Base-by-base conservation (phyloP, 37 sponge, comb jelly and placozoan genomes). In the Cliona cf. orientalis region DNA sequence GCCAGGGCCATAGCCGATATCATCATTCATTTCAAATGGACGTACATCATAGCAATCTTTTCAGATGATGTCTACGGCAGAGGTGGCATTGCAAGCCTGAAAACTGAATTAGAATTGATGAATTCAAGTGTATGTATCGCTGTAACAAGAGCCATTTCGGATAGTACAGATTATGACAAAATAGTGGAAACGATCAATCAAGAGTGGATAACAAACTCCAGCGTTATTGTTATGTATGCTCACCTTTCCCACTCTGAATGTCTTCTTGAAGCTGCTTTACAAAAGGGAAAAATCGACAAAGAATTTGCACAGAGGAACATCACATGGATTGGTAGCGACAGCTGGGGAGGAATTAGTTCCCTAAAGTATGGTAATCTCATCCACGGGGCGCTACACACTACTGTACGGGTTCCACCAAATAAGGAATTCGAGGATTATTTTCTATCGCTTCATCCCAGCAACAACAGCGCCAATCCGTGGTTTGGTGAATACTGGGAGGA, bases 281-380 rank as follows among this genome's bases (percentile, higher is more conserved):
- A 71, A 45, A 78, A 49, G 17, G 49, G 3, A 29, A 19, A 5
- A 3, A 4, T 23, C 0, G 74, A 77, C 64, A 6, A 42, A 11
- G 37, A 31, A 0, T 66, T 81, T 40, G 23, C 62, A 37, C 5
- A n/a, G 5, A 78, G 40, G 41, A 67, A n/a, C n/a, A n/a, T n/a
- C n/a, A 81, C 78, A 5, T 93, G 83, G 80, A 91, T 94, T 1
- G 94, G 71, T 11, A 85, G 82, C 37, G 95, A 94, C 80, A 66
- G 86, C 22, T 91, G 91, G 92, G 95, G 78, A 0, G 93, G 74
- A 42, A 2, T 19, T 1, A 42, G 80, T 9, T 37, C 46, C 4
- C 36, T 37, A 14, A 12, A 69, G 7, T 59, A 58, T 44, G 28
- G 46, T 38, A 63, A 25, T 5, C 45, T 84, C 0, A 75, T 71